Evolutionary conservation across 23 tunicate genomes (phyloP).

Genomic region (Halocynthia roretzi): DNA sequence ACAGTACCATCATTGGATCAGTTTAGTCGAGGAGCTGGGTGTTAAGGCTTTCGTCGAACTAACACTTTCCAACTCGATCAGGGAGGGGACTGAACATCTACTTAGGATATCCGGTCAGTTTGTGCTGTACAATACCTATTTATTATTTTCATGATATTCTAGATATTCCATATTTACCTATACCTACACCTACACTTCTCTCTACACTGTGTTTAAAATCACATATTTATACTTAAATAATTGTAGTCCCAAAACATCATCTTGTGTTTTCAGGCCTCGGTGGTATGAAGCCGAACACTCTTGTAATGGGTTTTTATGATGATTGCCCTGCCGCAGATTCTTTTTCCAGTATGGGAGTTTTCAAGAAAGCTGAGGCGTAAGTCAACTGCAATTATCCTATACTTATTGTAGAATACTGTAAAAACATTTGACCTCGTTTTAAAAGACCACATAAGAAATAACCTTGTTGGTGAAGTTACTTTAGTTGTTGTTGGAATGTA

Average conservation of each 20-base stretch:
- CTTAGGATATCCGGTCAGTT: conserved; percentile 75
- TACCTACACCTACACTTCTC: too few relatives aligned
- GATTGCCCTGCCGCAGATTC: conserved; percentile 47
- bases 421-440: too few relatives aligned
- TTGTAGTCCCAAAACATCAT: too few relatives aligned
- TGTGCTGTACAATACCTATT: neutral
- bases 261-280: conserved; percentile 63
- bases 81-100: conserved; percentile 93
- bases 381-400: neutral
- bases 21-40: conserved; percentile 77
- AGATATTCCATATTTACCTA: too few relatives aligned
- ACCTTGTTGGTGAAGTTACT: too few relatives aligned
- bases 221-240: neutral
- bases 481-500: too few relatives aligned
- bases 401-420: too few relatives aligned
- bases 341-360: conserved; percentile 44
- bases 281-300: conserved; percentile 98
- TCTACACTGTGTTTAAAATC: too few relatives aligned
- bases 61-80: conserved; percentile 54
- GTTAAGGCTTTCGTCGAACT: conserved; percentile 97
- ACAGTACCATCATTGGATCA: conserved; percentile 81
- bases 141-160: too few relatives aligned
- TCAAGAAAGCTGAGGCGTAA: conserved; percentile 19
- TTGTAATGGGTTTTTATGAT: conserved; percentile 89
- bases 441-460: too few relatives aligned